Conservation (phyloP, 1,140 invertebrate species). For the Drosophila watanabei region DNA sequence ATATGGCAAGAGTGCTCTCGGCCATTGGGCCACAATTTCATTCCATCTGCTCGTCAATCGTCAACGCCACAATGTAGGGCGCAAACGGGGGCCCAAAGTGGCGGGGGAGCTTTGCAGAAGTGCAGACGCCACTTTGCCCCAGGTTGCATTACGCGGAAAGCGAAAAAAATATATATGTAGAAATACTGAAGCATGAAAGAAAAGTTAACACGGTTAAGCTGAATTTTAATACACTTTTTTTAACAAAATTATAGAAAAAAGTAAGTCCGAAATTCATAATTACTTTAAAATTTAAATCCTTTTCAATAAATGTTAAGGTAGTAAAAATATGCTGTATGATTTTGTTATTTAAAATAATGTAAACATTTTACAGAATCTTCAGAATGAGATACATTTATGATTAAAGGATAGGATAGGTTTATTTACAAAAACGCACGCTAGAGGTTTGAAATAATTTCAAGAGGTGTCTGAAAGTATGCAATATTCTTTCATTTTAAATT, state of each 20-base stretch:
- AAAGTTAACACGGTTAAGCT: neutral
- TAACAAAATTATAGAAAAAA: neutral
- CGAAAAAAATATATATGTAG: slow-evolving; percentile 15
- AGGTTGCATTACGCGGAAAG: slow-evolving; percentile 62
- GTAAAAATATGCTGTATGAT: too few species aligned
- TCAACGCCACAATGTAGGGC: slow-evolving; percentile 28
- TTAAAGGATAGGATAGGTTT: too few species aligned
- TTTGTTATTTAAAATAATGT: too few species aligned
- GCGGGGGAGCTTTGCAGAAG: slow-evolving; percentile 32
- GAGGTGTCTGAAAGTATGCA: neutral
- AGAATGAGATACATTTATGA: too few species aligned
- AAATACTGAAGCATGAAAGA: slow-evolving; percentile 17
- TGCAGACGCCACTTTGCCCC: slow-evolving; percentile 54
- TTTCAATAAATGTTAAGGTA: too few species aligned
- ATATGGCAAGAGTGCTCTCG: slow-evolving; percentile 38
- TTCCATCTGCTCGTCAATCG: slow-evolving; percentile 64
- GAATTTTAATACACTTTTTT: slow-evolving; percentile 6
- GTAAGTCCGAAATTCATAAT: too few species aligned
- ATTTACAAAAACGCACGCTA: too few species aligned
- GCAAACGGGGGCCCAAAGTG: neutral
- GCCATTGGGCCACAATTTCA: slow-evolving; percentile 38
- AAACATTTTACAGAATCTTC: too few species aligned
- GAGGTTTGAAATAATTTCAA: neutral
- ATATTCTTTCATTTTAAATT: neutral
- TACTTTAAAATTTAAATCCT: too few species aligned